Evolutionary conservation across 1,140 invertebrate species (phyloP).

Genomic region (Papilio polyxenes): DNA sequence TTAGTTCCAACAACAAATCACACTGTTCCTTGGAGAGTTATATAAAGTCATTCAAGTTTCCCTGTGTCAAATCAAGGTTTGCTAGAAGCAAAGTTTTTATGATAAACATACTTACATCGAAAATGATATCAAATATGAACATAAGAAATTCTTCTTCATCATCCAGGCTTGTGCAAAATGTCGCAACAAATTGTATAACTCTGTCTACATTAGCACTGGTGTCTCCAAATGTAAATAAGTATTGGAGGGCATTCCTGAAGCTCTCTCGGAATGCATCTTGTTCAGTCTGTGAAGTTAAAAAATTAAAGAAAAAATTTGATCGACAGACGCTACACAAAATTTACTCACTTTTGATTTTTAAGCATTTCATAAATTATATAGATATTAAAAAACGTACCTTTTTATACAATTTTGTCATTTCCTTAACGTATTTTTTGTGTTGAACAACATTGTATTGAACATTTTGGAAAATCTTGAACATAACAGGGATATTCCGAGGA

Average conservation of each 20-base stretch:
- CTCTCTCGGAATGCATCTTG: slow-evolving; percentile 78
- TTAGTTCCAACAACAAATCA: too few relatives aligned
- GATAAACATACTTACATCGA: slow-evolving; percentile 75
- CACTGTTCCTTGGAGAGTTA: too few relatives aligned
- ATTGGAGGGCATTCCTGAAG: slow-evolving; percentile 81
- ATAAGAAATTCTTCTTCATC: slow-evolving; percentile 80
- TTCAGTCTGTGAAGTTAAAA: slow-evolving; percentile 68
- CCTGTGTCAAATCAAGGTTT: too few relatives aligned
- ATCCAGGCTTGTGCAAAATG: slow-evolving; percentile 82
- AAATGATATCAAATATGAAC: slow-evolving; percentile 81
- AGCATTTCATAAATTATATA: neutral
- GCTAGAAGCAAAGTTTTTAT: neutral
- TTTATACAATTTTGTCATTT: slow-evolving; percentile 81
- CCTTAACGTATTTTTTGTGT: slow-evolving; percentile 83
- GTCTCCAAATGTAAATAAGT: slow-evolving; percentile 82
- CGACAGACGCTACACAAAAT: neutral
- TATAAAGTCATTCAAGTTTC: too few relatives aligned
- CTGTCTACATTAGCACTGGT: slow-evolving; percentile 84
- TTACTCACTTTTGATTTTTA: neutral
- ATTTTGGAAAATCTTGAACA: slow-evolving; percentile 82
- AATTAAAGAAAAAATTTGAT: neutral
- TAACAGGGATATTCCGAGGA: slow-evolving; percentile 71
- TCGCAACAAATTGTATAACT: slow-evolving; percentile 84
- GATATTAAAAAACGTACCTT: slow-evolving; percentile 70
- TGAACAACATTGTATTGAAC: slow-evolving; percentile 83